A percentile compares a stretch with the other conserved stretches of the same genome.
Evolutionary conservation across 2,888 invertebrate species (phyloP).

Genomic region (Drosophila gaucha): DNA sequence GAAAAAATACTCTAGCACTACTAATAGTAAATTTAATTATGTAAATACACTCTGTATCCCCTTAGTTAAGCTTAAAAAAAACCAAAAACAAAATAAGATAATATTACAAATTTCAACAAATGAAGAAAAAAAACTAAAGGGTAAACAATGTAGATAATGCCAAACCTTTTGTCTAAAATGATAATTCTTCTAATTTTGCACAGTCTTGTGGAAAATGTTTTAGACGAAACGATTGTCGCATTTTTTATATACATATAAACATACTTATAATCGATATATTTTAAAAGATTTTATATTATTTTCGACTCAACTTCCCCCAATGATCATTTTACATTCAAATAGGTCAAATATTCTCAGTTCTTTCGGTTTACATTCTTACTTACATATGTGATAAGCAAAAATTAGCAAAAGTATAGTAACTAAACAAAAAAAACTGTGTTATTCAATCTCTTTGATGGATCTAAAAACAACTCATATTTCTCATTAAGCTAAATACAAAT

Average conservation of each 20-base stretch:
- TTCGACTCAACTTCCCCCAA: constrained; percentile 31
- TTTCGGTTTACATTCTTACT: constrained; percentile 44
- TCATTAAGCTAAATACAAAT: constrained; percentile 27
- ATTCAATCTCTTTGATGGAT: constrained; percentile 80
- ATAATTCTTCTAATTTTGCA: constrained; percentile 64
- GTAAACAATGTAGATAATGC: constrained; percentile 76
- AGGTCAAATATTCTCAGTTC: constrained; percentile 48
- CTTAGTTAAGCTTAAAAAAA: constrained; percentile 74
- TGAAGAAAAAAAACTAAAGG: constrained; percentile 25
- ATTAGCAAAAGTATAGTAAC: constrained; percentile 14
- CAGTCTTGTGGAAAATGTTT: constrained; percentile 67
- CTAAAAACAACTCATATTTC: constrained; percentile 39
- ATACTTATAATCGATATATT: constrained; percentile 34
- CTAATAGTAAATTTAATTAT: constrained; percentile 60
- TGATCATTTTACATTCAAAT: constrained; percentile 45
- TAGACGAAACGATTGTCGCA: constrained; percentile 83
- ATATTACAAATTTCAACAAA: neutral
- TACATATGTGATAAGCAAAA: constrained; percentile 51
- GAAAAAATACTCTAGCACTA: constrained; percentile 16
- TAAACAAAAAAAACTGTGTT: constrained; percentile 57
- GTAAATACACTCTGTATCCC: constrained; percentile 84
- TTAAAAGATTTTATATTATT: constrained; percentile 30
- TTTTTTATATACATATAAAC: constrained; percentile 63
- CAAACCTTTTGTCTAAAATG: constrained; percentile 83
- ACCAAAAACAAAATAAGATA: constrained; percentile 24